Evolutionary conservation across 2,797 vertebrate genomes (phyloP).

Genomic region (Bradypus variegatus): DNA sequence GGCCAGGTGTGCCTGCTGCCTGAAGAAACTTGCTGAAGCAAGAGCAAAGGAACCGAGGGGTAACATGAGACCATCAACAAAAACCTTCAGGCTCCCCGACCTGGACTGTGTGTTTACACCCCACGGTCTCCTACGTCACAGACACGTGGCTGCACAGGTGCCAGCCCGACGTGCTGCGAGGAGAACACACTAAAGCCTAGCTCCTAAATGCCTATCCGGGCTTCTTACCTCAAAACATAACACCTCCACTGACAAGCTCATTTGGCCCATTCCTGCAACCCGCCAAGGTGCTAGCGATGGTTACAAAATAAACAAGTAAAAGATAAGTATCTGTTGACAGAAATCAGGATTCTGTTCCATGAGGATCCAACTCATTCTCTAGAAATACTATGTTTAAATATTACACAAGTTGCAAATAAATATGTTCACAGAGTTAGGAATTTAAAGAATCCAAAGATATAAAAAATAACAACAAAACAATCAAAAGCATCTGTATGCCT

Average conservation of each 20-base stretch:
- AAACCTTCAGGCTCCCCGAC: neutral
- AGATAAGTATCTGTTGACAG: neutral
- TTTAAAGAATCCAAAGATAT: neutral
- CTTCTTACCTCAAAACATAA: neutral
- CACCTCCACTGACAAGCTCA: neutral
- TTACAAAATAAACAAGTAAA: neutral
- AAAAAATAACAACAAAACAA: neutral
- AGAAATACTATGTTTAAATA: neutral
- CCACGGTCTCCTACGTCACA: neutral
- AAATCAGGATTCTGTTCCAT: neutral
- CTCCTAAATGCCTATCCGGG: neutral
- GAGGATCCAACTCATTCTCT: neutral
- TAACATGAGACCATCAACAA: neutral
- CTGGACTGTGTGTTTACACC: neutral
- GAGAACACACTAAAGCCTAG: neutral
- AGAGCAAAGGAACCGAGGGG: neutral
- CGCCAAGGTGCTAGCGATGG: neutral
- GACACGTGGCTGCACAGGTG: neutral
- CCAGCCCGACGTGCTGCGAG: too few species aligned
- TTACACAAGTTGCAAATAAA: neutral
- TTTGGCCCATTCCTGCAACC: neutral
- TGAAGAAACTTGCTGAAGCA: neutral
- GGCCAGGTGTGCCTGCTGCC: accelerated
- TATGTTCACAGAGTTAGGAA: neutral
- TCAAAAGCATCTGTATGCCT: neutral